Percentiles rank a stretch among this genome's conserved stretches.
Evolutionary conservation across 2,113 vertebrate species (phyloP).

Genomic region (Podiceps cristatus): DNA sequence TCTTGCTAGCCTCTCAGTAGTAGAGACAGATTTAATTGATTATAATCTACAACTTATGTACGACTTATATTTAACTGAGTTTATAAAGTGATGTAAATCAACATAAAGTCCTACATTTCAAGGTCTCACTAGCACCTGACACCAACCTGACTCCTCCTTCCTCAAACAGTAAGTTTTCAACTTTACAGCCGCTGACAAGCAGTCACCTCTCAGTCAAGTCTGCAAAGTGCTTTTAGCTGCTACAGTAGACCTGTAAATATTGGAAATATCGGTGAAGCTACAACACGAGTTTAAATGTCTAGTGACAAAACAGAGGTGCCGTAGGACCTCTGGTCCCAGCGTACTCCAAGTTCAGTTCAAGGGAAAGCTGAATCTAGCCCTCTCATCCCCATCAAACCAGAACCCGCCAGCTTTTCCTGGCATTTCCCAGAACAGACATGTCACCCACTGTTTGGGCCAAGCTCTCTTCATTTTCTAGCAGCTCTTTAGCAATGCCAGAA

Average conservation of each 20-base stretch:
- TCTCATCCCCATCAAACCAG: background rate
- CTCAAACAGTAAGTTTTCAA: rapidly evolving
- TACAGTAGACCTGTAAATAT: background rate
- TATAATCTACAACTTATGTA: background rate
- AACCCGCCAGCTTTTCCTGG: background rate
- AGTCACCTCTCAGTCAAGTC: rapidly evolving
- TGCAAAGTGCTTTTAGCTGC: background rate
- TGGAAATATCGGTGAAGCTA: background rate
- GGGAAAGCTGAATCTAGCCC: background rate
- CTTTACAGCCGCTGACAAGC: background rate
- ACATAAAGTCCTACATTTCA: background rate
- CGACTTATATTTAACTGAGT: background rate
- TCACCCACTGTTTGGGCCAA: background rate
- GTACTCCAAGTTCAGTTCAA: background rate
- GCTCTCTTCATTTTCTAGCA: background rate
- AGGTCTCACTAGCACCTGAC: background rate
- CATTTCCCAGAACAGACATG: background rate
- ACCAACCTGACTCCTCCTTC: background rate
- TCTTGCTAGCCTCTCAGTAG: background rate
- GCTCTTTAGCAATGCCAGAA: background rate
- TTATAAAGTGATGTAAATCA: background rate
- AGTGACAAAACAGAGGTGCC: background rate
- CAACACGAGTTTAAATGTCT: background rate
- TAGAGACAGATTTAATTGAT: background rate
- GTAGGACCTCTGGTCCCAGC: background rate